Conservation (phyloP, 2,888 invertebrate species). For the Leptarthrus brevirostris region DNA sequence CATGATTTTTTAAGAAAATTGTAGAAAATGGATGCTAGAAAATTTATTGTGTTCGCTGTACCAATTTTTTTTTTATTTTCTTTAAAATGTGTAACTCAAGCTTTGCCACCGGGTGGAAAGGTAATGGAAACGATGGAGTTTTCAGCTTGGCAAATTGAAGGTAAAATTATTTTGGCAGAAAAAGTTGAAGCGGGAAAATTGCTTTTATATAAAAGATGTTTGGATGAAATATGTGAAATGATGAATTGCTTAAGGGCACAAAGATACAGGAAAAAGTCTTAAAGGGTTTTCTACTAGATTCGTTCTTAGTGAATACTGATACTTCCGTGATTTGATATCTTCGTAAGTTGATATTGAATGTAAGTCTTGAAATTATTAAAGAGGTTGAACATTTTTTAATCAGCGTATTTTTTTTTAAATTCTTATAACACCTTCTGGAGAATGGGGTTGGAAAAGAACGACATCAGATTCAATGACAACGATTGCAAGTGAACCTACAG, state of each 20-base stretch:
- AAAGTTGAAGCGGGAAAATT: conserved; percentile 39
- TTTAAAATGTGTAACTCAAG: conserved; percentile 9
- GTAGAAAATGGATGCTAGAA: conserved; percentile 45
- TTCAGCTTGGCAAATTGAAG: conserved; percentile 46
- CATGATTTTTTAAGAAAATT: conserved; percentile 40
- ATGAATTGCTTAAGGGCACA: conserved; percentile 29
- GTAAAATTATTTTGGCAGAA: conserved; percentile 42
- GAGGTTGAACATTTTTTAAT: too few species aligned
- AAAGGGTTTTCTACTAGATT: too few species aligned
- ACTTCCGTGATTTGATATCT: too few species aligned
- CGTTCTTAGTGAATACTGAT: too few species aligned
- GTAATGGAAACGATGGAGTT: conserved; percentile 27
- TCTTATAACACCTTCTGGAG: too few species aligned
- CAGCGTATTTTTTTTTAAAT: too few species aligned
- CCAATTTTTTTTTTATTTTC: background rate
- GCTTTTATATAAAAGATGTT: conserved; percentile 35
- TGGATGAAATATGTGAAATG: conserved; percentile 35
- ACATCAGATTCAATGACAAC: too few species aligned
- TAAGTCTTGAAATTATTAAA: too few species aligned
- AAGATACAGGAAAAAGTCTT: background rate
- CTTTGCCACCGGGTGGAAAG: conserved; percentile 7
- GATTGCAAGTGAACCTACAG: too few species aligned
- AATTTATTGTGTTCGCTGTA: conserved; percentile 42
- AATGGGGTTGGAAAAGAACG: too few species aligned
- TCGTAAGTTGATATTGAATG: too few species aligned